phyloP scores from a whole-genome alignment of 1,140 invertebrate genomes.

The Triops cancriformis region DNA sequence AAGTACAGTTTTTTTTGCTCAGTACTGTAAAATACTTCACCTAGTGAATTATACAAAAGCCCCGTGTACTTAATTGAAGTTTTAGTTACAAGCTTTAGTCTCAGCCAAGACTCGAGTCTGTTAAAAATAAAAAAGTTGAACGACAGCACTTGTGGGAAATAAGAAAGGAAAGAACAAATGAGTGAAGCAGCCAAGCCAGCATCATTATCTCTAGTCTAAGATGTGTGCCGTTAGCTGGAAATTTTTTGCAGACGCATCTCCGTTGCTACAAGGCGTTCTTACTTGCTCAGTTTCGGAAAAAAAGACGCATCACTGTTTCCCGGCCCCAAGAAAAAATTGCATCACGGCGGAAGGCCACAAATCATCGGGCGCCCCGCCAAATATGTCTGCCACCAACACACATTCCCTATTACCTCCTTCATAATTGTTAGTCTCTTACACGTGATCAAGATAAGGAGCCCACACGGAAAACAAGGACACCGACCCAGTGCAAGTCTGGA shows the following conservation, averaged over 20 bases:
- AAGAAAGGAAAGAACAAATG: neutral
- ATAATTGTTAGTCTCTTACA: neutral
- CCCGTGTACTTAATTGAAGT: too few species aligned
- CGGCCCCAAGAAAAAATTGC: neutral
- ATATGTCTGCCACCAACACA: conserved; percentile 5
- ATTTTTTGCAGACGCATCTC: neutral
- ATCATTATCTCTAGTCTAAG: conserved; percentile 5
- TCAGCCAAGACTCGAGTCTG: too few species aligned
- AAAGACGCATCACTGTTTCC: neutral
- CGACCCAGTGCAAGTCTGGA: neutral
- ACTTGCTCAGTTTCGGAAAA: neutral
- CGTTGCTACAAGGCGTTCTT: neutral
- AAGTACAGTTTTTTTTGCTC: too few species aligned
- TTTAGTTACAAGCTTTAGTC: too few species aligned
- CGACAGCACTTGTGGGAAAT: neutral
- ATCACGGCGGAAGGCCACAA: neutral
- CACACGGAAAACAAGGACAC: neutral
- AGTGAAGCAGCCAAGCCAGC: conserved; percentile 4
- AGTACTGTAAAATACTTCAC: too few species aligned
- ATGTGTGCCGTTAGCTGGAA: neutral
- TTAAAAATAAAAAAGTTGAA: neutral
- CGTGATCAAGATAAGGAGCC: neutral
- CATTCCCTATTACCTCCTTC: neutral
- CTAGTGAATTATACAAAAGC: too few species aligned
- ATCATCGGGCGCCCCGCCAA: neutral